phyloP scores from a whole-genome alignment of 92 coral and sea anemone genomes.

The Paramuricea clavata region DNA sequence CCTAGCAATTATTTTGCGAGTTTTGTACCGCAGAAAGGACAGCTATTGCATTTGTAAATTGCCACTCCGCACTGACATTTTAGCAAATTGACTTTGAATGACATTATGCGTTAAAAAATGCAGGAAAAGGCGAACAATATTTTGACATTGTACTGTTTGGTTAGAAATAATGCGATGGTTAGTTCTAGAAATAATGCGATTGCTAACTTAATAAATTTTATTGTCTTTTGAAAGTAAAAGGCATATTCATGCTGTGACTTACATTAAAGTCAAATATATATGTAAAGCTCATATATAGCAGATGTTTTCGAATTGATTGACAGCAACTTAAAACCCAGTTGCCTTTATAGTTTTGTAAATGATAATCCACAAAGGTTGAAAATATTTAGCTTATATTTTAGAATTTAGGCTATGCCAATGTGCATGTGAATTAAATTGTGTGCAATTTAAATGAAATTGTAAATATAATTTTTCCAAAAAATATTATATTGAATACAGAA shows the following conservation, averaged over 20 bases:
- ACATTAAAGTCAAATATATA: neutral
- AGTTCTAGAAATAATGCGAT: too few species aligned
- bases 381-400: too few species aligned
- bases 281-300: neutral
- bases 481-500: too few species aligned
- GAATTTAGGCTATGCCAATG: too few species aligned
- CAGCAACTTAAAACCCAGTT: neutral
- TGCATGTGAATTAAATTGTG: too few species aligned
- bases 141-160: neutral
- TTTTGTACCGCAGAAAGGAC: neutral
- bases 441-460: too few species aligned
- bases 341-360: neutral
- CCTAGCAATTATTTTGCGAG: neutral
- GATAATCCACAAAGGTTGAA: too few species aligned
- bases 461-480: too few species aligned
- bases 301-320: slow-evolving; percentile 14
- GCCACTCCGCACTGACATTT: neutral
- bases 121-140: neutral
- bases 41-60: neutral
- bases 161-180: neutral
- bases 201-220: neutral
- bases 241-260: neutral
- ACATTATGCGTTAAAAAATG: too few species aligned
- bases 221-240: neutral
- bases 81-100: neutral